These are phyloP conservation scores for Vollenhovia emeryi DNA, from an alignment of 1,140 invertebrate species.

Conservation along the genomic window DNA sequence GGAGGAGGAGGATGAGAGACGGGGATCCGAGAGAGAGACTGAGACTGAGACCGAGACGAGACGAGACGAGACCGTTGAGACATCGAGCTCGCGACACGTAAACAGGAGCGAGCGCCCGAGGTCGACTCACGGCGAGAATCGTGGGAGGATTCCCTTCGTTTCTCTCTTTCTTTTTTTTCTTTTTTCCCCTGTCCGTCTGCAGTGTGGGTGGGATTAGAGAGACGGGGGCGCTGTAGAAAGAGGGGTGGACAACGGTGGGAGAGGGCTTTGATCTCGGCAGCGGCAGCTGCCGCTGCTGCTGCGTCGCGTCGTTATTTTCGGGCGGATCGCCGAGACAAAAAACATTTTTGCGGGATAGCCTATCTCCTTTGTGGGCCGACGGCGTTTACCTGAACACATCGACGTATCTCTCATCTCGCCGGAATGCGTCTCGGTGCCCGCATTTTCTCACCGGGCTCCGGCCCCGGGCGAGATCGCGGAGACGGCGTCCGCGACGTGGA, in stretches of 20 bases:
- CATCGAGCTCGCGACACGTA: constrained; percentile 65
- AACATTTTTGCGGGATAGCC: constrained; percentile 55
- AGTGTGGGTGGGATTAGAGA: constrained; percentile 23
- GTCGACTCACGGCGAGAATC: constrained; percentile 64
- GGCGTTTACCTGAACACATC: constrained; percentile 28
- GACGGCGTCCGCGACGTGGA: not conserved
- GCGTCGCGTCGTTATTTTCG: constrained; percentile 66
- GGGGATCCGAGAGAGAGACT: constrained; percentile 62
- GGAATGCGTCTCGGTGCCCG: not conserved
- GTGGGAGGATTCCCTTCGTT: constrained; percentile 65
- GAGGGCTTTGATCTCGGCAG: constrained; percentile 62
- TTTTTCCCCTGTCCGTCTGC: not conserved
- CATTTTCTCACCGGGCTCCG: not conserved
- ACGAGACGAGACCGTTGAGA: constrained; percentile 48
- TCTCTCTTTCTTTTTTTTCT: not conserved
- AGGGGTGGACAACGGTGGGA: not conserved
- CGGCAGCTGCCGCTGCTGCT: too few relatives aligned
- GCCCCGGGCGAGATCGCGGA: not conserved
- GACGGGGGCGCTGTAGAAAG: not conserved
- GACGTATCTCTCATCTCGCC: constrained; percentile 3
- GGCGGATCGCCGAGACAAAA: constrained; percentile 64
- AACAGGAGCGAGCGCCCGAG: constrained; percentile 70
- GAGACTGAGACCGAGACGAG: not conserved
- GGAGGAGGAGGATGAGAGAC: constrained; percentile 63
- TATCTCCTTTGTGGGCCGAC: constrained; percentile 42